Percentiles rank a stretch among this genome's conserved stretches.
Evolutionary conservation across 2,888 invertebrate species (phyloP).

Genomic region (Aphodius sticticus): DNA sequence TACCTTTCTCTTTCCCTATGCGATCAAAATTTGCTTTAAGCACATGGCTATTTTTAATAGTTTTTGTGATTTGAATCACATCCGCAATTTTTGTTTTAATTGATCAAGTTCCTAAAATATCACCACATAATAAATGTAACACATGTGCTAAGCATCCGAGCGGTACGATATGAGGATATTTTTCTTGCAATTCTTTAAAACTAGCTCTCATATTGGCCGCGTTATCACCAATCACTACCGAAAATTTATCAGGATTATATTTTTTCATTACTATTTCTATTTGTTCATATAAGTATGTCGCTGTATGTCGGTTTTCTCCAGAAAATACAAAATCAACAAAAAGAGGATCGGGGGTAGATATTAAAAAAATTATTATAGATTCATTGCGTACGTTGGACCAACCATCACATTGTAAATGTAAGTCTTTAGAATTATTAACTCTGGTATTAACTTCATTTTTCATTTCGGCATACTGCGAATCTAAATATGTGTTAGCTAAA

Average conservation of each 20-base stretch:
- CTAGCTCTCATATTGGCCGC: neutral
- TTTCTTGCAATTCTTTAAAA: neutral
- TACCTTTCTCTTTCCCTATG: neutral
- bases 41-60: constrained; percentile 4
- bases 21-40: neutral
- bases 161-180: neutral
- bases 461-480: neutral
- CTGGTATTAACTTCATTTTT: neutral
- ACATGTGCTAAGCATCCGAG: neutral
- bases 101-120: neutral
- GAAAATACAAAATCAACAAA: neutral
- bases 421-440: neutral
- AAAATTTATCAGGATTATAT: neutral
- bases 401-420: neutral
- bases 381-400: neutral
- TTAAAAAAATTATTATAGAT: neutral
- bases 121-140: neutral
- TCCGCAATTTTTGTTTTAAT: neutral
- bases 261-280: neutral
- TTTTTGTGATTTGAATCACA: neutral
- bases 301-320: neutral
- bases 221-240: neutral
- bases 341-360: neutral
- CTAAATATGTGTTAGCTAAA: neutral
- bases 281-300: neutral